Conservation (phyloP, 2,797 vertebrate species). For the Galago senegalensis region DNA sequence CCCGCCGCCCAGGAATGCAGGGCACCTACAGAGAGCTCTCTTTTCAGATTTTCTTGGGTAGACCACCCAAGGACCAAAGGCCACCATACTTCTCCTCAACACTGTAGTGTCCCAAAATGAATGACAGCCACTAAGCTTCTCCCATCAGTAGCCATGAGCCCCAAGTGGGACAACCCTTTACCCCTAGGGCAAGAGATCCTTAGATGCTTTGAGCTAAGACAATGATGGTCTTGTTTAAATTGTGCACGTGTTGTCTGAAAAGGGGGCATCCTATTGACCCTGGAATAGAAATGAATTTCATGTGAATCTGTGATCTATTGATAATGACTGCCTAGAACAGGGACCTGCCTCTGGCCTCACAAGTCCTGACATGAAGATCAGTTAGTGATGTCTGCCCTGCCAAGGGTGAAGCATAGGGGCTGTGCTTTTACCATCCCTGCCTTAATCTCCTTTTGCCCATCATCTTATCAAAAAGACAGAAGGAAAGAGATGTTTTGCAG, state of each 20-base stretch:
- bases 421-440: accelerated
- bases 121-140: neutral
- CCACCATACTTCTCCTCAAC: neutral
- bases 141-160: neutral
- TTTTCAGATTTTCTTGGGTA: neutral
- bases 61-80: neutral
- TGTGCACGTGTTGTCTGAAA: neutral
- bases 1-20: neutral
- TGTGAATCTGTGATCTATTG: neutral
- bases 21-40: neutral
- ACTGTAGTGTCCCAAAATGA: neutral
- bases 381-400: slow-evolving; percentile 30
- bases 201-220: neutral
- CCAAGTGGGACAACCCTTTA: neutral
- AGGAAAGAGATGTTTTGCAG: neutral
- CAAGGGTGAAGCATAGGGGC: neutral
- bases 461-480: neutral
- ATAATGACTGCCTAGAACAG: neutral
- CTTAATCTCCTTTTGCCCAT: neutral
- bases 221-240: neutral
- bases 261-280: neutral
- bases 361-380: neutral
- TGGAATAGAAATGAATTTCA: neutral
- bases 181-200: neutral
- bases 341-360: neutral